Base-by-base conservation (phyloP, 2,113 vertebrate species). In the Indri indri region DNA sequence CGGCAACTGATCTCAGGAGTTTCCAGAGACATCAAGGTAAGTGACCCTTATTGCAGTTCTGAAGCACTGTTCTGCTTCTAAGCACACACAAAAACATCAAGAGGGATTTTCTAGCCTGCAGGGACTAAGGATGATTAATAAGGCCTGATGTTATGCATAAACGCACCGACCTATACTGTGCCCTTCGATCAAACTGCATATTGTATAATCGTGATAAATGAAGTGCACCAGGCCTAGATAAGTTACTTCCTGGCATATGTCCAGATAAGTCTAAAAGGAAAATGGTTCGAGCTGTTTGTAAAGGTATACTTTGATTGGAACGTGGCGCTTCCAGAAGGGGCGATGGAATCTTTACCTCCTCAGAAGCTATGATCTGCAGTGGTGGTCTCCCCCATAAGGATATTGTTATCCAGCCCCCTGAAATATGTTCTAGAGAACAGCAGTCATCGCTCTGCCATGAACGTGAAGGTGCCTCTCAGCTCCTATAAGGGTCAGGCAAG, bases 191-290 rank as follows among this genome's bases (percentile, higher is more conserved):
- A 90, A 57, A 79, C 1, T 57, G 32, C 12, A 45, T n/a, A 57
- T 50, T 59, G 23, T 47, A 47, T 42, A 92, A 81, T 50, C 1
- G 1, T 96, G 70, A 90, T 61, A 88, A 90, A 84, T 88, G 63
- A 96, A 81, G 59, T 63, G 1, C 0, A 54, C 6, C 9, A 66
- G 70, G 7, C 45, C 17, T 47, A 12, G 52, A 65, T 77, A 40
- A 90, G 17, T 50, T n/a, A 59, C n/a, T 84, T 14, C 25, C 45
- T 92, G 52, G 42, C 16, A 22, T 14, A 1, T 83, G 12, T 54
- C n/a, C 47, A 79, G 50, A 37, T 0, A 83, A 57, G 0, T 2
- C n/a, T 52, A 2, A 81, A 37, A 8, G 25, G 86, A 32, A 23
- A 90, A 25, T 23, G 3, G 2, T 16, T 91, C 10, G 45, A 65